phyloP scores from a whole-genome alignment of 2,113 vertebrate species.

The Perca flavescens region DNA sequence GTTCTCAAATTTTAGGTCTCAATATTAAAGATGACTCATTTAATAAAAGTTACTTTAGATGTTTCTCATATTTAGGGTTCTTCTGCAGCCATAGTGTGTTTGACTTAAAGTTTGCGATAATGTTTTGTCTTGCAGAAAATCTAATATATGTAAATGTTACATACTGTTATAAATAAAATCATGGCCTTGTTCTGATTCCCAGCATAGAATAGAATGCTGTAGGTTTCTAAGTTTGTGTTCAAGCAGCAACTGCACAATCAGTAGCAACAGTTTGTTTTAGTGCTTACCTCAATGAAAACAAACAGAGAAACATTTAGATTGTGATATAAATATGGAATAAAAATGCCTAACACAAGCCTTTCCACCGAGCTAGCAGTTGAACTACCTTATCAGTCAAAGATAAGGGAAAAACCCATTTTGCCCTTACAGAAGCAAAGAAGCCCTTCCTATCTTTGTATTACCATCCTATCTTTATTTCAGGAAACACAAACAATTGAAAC shows the following conservation, averaged over 20 bases:
- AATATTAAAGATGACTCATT: neutral
- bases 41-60: neutral
- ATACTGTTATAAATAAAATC: neutral
- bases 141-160: conserved; percentile 3
- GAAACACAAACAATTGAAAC: conserved; percentile 14
- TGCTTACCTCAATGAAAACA: neutral
- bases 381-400: conserved; percentile 28
- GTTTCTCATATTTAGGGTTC: neutral
- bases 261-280: neutral
- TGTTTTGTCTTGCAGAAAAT: neutral
- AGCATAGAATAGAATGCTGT: neutral
- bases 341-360: neutral
- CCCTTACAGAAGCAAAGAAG: conserved; percentile 2
- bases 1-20: neutral
- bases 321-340: neutral
- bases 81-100: neutral
- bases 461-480: conserved; percentile 28
- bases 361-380: neutral
- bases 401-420: neutral
- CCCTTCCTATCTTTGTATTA: neutral
- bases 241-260: neutral
- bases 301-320: neutral
- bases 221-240: neutral
- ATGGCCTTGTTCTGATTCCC: neutral
- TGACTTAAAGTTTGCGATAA: neutral